These are phyloP conservation scores for Stenoptilia bipunctidactyla DNA, from an alignment of 2,888 invertebrate species.

Conservation along the genomic window DNA sequence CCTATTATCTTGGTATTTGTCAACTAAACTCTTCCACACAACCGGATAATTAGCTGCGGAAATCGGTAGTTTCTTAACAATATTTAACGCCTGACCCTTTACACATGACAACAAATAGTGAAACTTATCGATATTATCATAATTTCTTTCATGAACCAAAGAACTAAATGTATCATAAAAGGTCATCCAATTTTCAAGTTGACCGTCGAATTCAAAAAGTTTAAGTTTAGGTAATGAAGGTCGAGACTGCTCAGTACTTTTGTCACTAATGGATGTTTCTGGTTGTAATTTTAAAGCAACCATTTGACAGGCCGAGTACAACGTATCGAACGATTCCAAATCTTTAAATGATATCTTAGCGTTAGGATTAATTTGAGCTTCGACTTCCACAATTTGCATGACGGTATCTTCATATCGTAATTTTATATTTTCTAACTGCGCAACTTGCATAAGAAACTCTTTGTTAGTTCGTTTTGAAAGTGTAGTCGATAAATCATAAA, in stretches of 20 bases:
- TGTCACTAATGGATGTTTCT: background rate
- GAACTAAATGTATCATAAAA: slow-evolving; percentile 3
- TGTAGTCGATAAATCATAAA: no score
- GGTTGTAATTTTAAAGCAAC: no score
- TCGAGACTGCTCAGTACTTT: background rate
- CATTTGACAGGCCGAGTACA: no score
- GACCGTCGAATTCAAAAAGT: slow-evolving; percentile 1
- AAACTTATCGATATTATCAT: slow-evolving; percentile 3
- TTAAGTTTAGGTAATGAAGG: slow-evolving; percentile 3
- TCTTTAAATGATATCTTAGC: no score
- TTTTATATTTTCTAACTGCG: no score
- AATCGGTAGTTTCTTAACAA: slow-evolving; percentile 4
- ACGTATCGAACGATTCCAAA: no score
- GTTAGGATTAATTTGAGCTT: no score
- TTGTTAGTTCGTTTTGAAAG: no score
- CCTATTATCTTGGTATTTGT: slow-evolving; percentile 5
- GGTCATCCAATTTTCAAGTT: slow-evolving; percentile 5
- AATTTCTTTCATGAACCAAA: slow-evolving; percentile 1
- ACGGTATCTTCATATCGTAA: no score
- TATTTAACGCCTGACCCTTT: slow-evolving; percentile 2
- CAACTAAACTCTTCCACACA: slow-evolving; percentile 2
- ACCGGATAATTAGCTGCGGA: slow-evolving; percentile 4
- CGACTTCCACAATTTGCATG: no score
- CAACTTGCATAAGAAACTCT: no score
- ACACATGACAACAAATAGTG: slow-evolving; percentile 6